Base-by-base conservation (phyloP, 2,888 invertebrate genomes). In the Stegana nigrithorax region DNA sequence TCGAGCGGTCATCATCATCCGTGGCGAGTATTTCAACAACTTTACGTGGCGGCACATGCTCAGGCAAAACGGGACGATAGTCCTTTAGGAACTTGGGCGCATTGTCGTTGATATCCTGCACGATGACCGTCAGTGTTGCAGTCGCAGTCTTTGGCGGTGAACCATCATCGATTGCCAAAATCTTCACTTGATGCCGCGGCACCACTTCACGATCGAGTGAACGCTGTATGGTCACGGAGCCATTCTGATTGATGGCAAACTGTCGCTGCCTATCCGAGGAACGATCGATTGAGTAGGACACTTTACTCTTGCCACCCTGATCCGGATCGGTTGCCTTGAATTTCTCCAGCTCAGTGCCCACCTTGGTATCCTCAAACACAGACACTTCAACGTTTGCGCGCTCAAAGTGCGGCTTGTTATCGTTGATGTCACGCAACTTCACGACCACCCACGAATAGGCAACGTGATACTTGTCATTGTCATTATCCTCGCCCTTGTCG, bases 251-350 rank as follows among this genome's bases (percentile, higher is more conserved):
- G 70, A 97, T 97, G 55, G 93, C 92, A 85, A 97, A 97, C 84
- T 97, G 97, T 50, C 97, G 88, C 83, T 96, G 95, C 65, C 96
- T 90, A 83, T 97, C 97, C 2, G 96, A 96, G 12, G 92, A 91
- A 70, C 97, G 90, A 83, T 97, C 96, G 75, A 97, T 97, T 12
- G 94, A 93, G 81, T 95, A 96, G 0, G 93, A 93, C 1, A 94
- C 94, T 87, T 93, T 94, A 82, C 95, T 95, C 82, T 94, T 95
- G 19, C 95, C 95, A 21, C 95, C 94, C 86, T 96, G 96, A 87
- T 99, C 98, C 2, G 94, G 95, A 88, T 98, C 98, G 8, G 93
- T 94, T 2, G 98, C 98, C 83, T 93, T 93, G 87, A 98, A 98
- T 17, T 94, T 94, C 85, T 97, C 96, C 73, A 98, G 87, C 70